Evolutionary conservation across 2,888 invertebrate genomes (phyloP).

Genomic region (Melieria picta): DNA sequence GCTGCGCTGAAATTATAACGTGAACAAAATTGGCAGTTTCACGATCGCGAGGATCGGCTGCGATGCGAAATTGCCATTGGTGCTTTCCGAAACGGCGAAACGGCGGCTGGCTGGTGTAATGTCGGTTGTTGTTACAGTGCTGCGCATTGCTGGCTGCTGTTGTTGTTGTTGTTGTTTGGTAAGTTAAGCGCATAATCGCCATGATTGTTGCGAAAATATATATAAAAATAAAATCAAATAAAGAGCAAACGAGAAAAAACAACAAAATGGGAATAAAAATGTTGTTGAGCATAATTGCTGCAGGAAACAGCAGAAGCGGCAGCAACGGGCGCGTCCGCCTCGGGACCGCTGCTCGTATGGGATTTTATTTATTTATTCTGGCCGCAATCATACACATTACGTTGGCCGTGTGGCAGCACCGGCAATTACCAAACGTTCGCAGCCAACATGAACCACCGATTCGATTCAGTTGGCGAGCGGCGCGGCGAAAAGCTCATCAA

Average conservation of each 20-base stretch:
- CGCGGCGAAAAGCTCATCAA: background rate
- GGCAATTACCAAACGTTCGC: slow-evolving; percentile 15
- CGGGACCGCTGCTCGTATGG: background rate
- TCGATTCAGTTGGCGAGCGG: background rate
- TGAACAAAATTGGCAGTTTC: slow-evolving; percentile 48
- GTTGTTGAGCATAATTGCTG: slow-evolving; percentile 36
- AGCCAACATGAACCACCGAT: slow-evolving; percentile 12
- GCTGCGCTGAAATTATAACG: slow-evolving; percentile 27
- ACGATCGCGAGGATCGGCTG: slow-evolving; percentile 32
- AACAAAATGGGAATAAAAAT: slow-evolving; percentile 31
- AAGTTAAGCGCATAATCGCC: slow-evolving; percentile 13
- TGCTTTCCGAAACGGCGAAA: background rate
- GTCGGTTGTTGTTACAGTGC: slow-evolving; percentile 30
- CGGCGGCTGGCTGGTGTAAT: background rate
- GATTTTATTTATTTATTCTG: slow-evolving; percentile 25
- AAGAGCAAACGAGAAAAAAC: background rate
- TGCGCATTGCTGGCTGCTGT: slow-evolving; percentile 12
- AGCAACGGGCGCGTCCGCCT: background rate
- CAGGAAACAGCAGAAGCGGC: slow-evolving; percentile 23
- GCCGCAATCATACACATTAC: slow-evolving; percentile 25
- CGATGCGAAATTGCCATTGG: slow-evolving; percentile 18
- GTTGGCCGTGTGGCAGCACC: slow-evolving; percentile 20
- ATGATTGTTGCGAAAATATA: slow-evolving; percentile 29
- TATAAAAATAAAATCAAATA: slow-evolving; percentile 20
- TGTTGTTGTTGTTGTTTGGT: slow-evolving; percentile 34